Percentiles rank a stretch among this genome's conserved stretches.
Conservation (phyloP, 1,140 invertebrate species). For the Papilio glaucus region DNA sequence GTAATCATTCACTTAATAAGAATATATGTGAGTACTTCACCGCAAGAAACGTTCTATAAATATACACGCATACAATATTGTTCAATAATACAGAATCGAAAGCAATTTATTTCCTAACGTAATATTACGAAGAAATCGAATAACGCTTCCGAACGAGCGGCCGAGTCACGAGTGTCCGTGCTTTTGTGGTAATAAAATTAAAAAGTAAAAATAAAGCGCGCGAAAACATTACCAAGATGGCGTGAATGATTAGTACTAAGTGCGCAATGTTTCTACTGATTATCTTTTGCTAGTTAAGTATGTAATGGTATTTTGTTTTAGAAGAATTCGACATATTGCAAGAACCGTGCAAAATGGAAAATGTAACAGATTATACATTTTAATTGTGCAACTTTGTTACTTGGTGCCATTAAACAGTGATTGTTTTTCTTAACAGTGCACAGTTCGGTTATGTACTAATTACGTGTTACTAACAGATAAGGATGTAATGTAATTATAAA, state of each 20-base stretch:
- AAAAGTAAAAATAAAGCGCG: conserved; percentile 32
- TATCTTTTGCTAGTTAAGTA: conserved; percentile 9
- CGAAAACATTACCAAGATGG: conserved; percentile 44
- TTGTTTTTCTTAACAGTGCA: background rate
- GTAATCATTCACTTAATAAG: too few species aligned
- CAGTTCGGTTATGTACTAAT: background rate
- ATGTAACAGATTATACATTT: too few species aligned
- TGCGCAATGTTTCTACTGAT: conserved; percentile 14
- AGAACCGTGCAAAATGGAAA: background rate
- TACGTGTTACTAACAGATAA: too few species aligned
- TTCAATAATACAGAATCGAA: background rate
- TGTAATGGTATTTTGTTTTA: background rate
- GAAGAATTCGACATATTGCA: background rate
- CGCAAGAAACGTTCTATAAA: too few species aligned
- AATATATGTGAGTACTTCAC: too few species aligned
- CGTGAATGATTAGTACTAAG: conserved; percentile 40
- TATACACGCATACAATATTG: background rate
- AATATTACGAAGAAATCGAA: conserved; percentile 39
- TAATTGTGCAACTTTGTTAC: too few species aligned
- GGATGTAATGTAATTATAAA: too few species aligned
- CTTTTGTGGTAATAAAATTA: conserved; percentile 30
- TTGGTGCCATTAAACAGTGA: too few species aligned
- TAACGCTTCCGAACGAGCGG: conserved; percentile 43
- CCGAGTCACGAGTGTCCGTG: conserved; percentile 42
- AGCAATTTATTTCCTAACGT: conserved; percentile 43